Base-by-base conservation (phyloP, 2,797 vertebrate genomes). In the Zenarchopterus dispar region DNA sequence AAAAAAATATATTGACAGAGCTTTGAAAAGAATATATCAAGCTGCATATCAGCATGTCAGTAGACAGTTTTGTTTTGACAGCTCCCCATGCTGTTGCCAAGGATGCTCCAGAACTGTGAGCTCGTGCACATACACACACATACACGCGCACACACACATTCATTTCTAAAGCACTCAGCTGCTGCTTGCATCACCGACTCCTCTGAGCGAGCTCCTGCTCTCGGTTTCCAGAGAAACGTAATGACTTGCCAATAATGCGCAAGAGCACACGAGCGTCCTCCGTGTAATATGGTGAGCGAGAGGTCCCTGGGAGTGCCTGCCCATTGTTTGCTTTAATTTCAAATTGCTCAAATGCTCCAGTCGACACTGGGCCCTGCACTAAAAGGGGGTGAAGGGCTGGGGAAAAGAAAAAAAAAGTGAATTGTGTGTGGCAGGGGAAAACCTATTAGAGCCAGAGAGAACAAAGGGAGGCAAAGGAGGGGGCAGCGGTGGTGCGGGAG, bases 261-360 rank as follows among this genome's bases (percentile, higher is more conserved):
- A 85, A 87, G 89, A 91, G 91, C 90, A 91, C 92, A 90, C 84
- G 89, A 92, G 90, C 88, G 84, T 91, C 86, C 89, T 91, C 92
- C 74, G 78, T 89, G 88, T 92, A 91, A 91, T 91, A 90, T 89
- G 89, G 87, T 89, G 91, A 92, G 88, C 81, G 81, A 92, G 88
- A 92, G 90, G 91, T 92, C 89, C 85, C 86, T 87, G 87, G 89
- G 89, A 92, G 91, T 90, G 92, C 86, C 89, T 89, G 84, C 80
- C 90, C 89, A 89, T 92, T 92, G 91, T 92, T 93, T 91, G 89
- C 91, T 92, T 93, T 93, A 93, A 93, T 92, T 93, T 92, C 90
- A 91, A 91, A 92, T 92, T 92, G 91, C 91, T 93, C 91, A 91
- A 92, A 92, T 90, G 90, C 92, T 91, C 85, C 83, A 91, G 88